Base-by-base conservation (phyloP, 2,888 invertebrate species). In the Drosophila anceps region DNA sequence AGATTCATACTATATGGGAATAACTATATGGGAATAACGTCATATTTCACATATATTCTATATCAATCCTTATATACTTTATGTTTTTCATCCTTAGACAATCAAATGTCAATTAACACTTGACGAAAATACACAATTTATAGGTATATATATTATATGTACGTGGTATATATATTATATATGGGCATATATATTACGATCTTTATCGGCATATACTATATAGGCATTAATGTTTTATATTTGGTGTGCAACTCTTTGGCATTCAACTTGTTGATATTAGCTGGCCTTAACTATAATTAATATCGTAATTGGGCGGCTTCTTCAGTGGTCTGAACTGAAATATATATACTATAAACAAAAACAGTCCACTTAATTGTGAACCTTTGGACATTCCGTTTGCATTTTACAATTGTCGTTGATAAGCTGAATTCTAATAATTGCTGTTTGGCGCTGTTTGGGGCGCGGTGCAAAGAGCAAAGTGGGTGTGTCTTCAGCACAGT, bases 391-490 rank as follows among this genome's bases (percentile, higher is more conserved):
- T 31, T 9, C 24, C 53, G 41, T 53, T 62, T 44, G 59, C 51
- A 55, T 46, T 81, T 79, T 67, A 82, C 76, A 79, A 63, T 82
- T 76, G 29, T 54, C 39, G 33, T 20, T 54, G 83, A 83, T 83
- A 86, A 79, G 70, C 46, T 18, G 20, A 31, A 63, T 53, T 67
- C 27, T 60, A 37, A 37, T 79, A 71, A 71, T 76, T 78, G 58
- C 59, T 50, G 27, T 69, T 69, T 53, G 62, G 54, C 55, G 54
- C 20, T 51, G 53, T 15, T 43, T 54, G 41, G 60, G 43, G 48
- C 31, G 18, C 35, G 67, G 72, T 69, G 53, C 86, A 83, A 83
- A 86, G 83, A 61, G 31, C 84, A 77, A 81, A 54, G 84, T 81
- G 86, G 84, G 86, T 83, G 83, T 83, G 84, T 83, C 79, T 31